These are phyloP conservation scores for Tapera naevia DNA, from an alignment of 2,797 vertebrate species.

Conservation along the genomic window DNA sequence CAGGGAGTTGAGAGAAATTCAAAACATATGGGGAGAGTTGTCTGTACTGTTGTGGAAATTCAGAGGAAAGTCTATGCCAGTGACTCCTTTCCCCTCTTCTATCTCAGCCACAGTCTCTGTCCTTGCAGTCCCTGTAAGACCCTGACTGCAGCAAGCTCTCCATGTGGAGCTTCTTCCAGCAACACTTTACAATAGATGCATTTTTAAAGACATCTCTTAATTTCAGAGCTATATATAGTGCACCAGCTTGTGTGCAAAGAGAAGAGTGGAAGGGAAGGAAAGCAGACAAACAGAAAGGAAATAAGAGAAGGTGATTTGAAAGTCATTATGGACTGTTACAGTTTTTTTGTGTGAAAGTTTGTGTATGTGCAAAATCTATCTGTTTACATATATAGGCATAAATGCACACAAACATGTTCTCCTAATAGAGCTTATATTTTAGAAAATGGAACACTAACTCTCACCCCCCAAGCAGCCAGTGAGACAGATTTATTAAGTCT, in stretches of 20 bases:
- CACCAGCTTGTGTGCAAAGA: background rate
- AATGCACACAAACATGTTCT: background rate
- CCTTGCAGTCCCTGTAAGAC: background rate
- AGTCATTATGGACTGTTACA: background rate
- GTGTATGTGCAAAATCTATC: background rate
- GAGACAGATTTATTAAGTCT: background rate
- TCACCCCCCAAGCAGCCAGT: background rate
- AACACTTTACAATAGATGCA: constrained; percentile 5
- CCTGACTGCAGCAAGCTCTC: background rate
- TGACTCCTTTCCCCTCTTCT: background rate
- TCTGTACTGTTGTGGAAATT: background rate
- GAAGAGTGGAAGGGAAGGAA: background rate
- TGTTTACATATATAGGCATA: background rate
- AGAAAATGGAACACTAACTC: background rate
- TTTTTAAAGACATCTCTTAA: constrained; percentile 22
- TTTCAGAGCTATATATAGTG: constrained; percentile 8
- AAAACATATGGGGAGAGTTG: background rate
- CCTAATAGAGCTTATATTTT: background rate
- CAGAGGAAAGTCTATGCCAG: background rate
- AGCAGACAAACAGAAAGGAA: background rate
- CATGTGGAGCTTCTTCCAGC: background rate
- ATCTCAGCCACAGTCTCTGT: background rate
- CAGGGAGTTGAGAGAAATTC: background rate
- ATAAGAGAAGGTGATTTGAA: background rate
- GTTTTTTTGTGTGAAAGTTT: background rate